phyloP scores from a whole-genome alignment of 2,113 vertebrate species.

The Pagrus major region DNA sequence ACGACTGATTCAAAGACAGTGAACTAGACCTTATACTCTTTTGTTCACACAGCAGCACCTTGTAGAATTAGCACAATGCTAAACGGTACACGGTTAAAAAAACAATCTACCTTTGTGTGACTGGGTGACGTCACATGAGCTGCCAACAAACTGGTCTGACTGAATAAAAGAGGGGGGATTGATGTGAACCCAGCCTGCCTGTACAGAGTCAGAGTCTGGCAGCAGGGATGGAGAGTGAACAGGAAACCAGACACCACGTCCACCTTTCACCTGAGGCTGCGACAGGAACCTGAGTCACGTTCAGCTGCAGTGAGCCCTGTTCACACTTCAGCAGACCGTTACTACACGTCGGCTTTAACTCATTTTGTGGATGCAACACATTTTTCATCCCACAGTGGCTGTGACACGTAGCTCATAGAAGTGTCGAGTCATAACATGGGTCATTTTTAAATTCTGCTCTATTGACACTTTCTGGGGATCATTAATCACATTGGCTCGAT shows the following conservation, averaged over 20 bases:
- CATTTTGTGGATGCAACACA: too few species aligned
- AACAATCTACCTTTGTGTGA: too few species aligned
- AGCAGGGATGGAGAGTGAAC: constrained; percentile 27
- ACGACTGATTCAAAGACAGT: neutral
- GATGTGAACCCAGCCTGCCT: neutral
- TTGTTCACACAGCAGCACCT: neutral
- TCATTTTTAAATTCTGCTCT: too few species aligned
- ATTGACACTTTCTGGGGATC: too few species aligned
- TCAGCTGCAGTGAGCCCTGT: neutral
- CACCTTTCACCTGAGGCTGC: constrained; percentile 60
- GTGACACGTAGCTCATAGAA: too few species aligned
- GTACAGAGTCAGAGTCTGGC: neutral
- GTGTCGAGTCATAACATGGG: too few species aligned
- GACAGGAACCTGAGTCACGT: constrained; percentile 12
- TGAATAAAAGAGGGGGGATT: neutral
- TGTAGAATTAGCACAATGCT: neutral
- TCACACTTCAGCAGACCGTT: neutral
- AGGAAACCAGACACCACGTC: constrained; percentile 52
- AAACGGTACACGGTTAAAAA: neutral
- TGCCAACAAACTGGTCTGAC: neutral
- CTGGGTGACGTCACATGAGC: too few species aligned
- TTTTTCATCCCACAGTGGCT: too few species aligned
- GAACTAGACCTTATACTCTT: neutral
- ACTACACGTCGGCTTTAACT: neutral
- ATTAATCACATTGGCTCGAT: too few species aligned